Conservation (phyloP, 1,140 invertebrate species). For the Yoshiicerus persimilis region DNA sequence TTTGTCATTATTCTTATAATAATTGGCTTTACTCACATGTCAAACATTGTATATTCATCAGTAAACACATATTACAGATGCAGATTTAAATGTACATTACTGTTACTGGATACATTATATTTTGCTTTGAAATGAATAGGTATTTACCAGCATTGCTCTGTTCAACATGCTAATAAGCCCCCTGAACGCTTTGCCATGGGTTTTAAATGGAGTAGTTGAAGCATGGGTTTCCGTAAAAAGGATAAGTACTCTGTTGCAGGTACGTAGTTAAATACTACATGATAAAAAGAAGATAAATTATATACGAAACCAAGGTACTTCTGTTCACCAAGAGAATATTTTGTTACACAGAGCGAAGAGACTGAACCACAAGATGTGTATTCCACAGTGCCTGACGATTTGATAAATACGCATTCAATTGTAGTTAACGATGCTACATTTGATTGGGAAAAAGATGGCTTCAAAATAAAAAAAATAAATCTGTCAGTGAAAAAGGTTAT, state of each 20-base stretch:
- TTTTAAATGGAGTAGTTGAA: conserved; percentile 93
- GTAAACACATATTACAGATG: no score
- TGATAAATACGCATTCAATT: conserved; percentile 45
- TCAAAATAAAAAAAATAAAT: conserved; percentile 8
- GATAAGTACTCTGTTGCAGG: conserved; percentile 73
- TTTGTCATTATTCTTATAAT: no score
- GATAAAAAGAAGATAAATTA: not conserved
- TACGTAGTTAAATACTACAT: conserved; percentile 50
- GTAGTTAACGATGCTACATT: conserved; percentile 54
- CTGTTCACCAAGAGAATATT: not conserved
- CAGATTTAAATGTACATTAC: no score
- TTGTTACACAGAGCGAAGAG: conserved; percentile 33
- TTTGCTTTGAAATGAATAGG: conserved; percentile 55
- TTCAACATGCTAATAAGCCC: conserved; percentile 95
- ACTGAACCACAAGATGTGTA: conserved; percentile 36
- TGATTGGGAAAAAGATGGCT: conserved; percentile 52
- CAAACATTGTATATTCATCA: no score
- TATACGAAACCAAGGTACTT: no score
- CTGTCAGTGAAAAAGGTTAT: conserved; percentile 32
- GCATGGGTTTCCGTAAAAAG: conserved; percentile 86
- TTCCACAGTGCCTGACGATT: not conserved
- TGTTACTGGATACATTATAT: not conserved
- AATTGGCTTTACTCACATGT: no score
- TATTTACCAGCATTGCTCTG: conserved; percentile 91
- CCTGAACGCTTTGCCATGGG: conserved; percentile 97